Conservation (phyloP, 2,797 vertebrate species). For the Schizothorax lantsangensis region DNA sequence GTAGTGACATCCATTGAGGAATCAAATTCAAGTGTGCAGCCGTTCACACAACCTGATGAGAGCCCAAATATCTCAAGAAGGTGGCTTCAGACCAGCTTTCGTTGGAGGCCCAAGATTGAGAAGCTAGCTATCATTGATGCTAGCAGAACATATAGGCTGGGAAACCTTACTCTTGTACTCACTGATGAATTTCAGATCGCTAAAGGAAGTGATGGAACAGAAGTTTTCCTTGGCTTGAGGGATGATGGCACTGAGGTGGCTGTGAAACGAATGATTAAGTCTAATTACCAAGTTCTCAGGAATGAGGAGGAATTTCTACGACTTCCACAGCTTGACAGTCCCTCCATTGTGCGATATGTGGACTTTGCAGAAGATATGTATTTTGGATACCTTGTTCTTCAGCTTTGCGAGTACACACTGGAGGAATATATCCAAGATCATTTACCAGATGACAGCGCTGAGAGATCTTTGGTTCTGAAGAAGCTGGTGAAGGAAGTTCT, state of each 20-base stretch:
- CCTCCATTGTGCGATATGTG: constrained; percentile 72
- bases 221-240: constrained; percentile 72
- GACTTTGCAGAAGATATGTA: constrained; percentile 67
- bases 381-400: constrained; percentile 76
- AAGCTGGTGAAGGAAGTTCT: constrained; percentile 63
- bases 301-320: constrained; percentile 68
- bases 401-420: constrained; percentile 75
- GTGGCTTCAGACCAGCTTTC: constrained; percentile 58
- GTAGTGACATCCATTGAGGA: constrained; percentile 32
- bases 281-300: constrained; percentile 65
- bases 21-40: constrained; percentile 41
- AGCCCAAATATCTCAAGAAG: not conserved
- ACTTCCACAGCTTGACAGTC: constrained; percentile 64
- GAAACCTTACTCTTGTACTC: constrained; percentile 62
- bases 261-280: constrained; percentile 70
- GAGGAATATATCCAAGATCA: constrained; percentile 64
- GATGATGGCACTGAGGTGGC: constrained; percentile 75
- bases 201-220: constrained; percentile 71
- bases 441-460: not conserved
- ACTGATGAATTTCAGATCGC: constrained; percentile 67
- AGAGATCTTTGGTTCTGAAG: constrained; percentile 7
- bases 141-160: constrained; percentile 48
- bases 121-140: constrained; percentile 47
- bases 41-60: fast-evolving
- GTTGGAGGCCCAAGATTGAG: constrained; percentile 64